Conservation (phyloP, 2,888 invertebrate genomes). For the Aproaerema taeniolella region DNA sequence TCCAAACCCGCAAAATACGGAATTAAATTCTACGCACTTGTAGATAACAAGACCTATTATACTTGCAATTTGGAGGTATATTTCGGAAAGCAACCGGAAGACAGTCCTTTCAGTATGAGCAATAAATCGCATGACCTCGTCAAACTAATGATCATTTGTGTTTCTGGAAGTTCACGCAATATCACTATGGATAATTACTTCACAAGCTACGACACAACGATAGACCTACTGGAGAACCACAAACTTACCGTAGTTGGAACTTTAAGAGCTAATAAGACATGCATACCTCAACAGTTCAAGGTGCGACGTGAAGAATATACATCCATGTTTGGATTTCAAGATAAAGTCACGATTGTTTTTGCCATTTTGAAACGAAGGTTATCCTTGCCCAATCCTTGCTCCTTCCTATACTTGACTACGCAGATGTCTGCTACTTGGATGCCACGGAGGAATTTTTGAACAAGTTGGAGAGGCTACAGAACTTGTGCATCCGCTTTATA, state of each 20-base stretch:
- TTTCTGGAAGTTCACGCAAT: too few species aligned
- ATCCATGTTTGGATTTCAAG: conserved; percentile 7
- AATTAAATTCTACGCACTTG: not conserved
- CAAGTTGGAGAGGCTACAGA: too few species aligned
- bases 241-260: conserved; percentile 21
- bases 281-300: conserved; percentile 18
- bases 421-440: too few species aligned
- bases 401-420: too few species aligned
- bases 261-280: conserved; percentile 19
- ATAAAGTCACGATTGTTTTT: not conserved
- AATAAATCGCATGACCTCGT: conserved; percentile 20
- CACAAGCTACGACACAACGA: conserved; percentile 16
- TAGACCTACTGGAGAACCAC: conserved; percentile 19
- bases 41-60: not conserved
- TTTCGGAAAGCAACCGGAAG: not conserved
- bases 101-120: conserved; percentile 12
- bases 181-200: conserved; percentile 27
- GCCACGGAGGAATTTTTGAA: too few species aligned
- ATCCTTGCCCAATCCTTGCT: too few species aligned
- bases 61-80: conserved; percentile 1
- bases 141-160: too few species aligned
- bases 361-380: too few species aligned
- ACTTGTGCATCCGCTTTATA: too few species aligned
- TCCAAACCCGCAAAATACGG: too few species aligned
- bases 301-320: conserved; percentile 14